Evolutionary conservation across 2,113 vertebrate species (phyloP).

Genomic region (Rhinoptilus africanus): DNA sequence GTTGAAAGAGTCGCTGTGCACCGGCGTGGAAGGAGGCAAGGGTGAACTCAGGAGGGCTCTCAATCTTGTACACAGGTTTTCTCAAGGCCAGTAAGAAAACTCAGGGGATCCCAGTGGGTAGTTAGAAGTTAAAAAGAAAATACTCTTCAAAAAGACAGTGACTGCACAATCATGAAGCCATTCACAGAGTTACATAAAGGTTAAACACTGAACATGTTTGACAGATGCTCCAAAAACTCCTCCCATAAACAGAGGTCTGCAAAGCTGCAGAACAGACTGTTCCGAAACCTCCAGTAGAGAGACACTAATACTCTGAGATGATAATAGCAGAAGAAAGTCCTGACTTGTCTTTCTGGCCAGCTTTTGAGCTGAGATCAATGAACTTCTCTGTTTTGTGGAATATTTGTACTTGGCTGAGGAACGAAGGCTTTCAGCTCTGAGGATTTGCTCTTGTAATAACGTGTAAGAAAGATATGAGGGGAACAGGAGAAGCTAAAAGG

Average conservation of each 20-base stretch:
- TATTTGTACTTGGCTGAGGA: not conserved
- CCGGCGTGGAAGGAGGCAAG: not conserved
- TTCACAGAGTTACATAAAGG: not conserved
- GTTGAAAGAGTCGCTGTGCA: not conserved
- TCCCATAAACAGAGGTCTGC: not conserved
- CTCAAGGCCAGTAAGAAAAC: not conserved
- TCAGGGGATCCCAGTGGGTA: not conserved
- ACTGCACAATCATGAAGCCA: not conserved
- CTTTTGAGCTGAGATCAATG: constrained; percentile 5
- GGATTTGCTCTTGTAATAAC: not conserved
- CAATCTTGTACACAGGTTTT: not conserved
- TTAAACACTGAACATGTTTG: constrained; percentile 23
- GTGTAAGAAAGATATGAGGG: not conserved
- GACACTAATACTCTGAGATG: not conserved
- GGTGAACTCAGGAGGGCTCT: not conserved
- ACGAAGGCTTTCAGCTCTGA: not conserved
- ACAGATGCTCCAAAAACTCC: constrained; percentile 27
- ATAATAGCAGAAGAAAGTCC: constrained; percentile 5
- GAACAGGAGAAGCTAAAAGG: not conserved
- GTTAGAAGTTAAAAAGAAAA: constrained; percentile 8
- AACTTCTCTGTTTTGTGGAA: not conserved
- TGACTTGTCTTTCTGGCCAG: not conserved
- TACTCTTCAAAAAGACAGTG: not conserved
- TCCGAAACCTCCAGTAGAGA: not conserved
- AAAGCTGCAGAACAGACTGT: constrained; percentile 24